These are phyloP conservation scores for Helobdella robusta DNA, from an alignment of 2,888 invertebrate species.

Conservation along the genomic window DNA sequence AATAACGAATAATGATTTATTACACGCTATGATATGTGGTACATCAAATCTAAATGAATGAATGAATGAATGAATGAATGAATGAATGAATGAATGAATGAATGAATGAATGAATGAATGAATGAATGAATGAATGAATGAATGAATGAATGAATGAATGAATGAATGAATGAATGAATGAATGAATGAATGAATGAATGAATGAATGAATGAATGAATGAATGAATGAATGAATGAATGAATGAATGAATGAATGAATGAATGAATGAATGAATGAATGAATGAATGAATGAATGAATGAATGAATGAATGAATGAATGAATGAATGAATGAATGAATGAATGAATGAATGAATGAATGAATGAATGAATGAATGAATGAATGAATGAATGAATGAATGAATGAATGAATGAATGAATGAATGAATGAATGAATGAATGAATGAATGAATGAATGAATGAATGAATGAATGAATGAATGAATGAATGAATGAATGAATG, in stretches of 20 bases:
- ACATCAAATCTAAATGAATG: neutral
- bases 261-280: slow-evolving; percentile 2
- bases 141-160: slow-evolving; percentile 2
- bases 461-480: neutral
- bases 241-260: slow-evolving; percentile 2
- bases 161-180: slow-evolving; percentile 2
- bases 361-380: slow-evolving; percentile 2
- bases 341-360: slow-evolving; percentile 2
- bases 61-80: neutral
- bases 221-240: slow-evolving; percentile 2
- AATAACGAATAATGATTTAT: too few relatives aligned
- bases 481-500: neutral
- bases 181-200: slow-evolving; percentile 2
- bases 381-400: neutral
- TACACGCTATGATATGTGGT: too few relatives aligned
- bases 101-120: slow-evolving; percentile 2
- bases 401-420: neutral
- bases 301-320: slow-evolving; percentile 2
- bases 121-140: slow-evolving; percentile 2
- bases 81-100: slow-evolving; percentile 2
- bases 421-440: neutral
- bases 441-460: neutral
- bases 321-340: slow-evolving; percentile 2
- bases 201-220: slow-evolving; percentile 2
- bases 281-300: slow-evolving; percentile 2